Conservation (phyloP, 1,140 invertebrate species). For the Onthophagus taurus region DNA sequence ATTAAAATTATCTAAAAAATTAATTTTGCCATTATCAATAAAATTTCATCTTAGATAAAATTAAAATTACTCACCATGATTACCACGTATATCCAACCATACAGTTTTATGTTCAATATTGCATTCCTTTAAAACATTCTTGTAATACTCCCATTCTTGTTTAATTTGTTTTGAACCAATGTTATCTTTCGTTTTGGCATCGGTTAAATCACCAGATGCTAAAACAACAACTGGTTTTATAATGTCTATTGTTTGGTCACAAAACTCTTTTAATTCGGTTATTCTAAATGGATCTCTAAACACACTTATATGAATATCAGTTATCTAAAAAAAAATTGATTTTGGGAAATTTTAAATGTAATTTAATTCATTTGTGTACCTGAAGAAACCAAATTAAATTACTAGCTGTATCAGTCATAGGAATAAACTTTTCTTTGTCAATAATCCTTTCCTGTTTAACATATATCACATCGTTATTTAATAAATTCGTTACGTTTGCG, state of each 20-base stretch:
- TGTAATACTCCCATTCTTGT: slow-evolving; percentile 79
- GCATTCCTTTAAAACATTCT: slow-evolving; percentile 58
- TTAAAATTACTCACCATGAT: slow-evolving; percentile 65
- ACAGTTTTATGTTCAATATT: slow-evolving; percentile 58
- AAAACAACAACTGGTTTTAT: slow-evolving; percentile 75
- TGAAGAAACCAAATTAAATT: slow-evolving; percentile 70
- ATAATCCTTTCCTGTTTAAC: not conserved
- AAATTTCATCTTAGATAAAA: not conserved
- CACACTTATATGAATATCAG: slow-evolving; percentile 83
- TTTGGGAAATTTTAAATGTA: slow-evolving; percentile 10
- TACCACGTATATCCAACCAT: slow-evolving; percentile 89
- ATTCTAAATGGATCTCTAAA: slow-evolving; percentile 68
- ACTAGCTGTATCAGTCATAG: slow-evolving; percentile 43
- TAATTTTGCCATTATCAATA: too few species aligned
- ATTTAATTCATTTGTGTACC: slow-evolving; percentile 38
- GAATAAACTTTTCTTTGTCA: slow-evolving; percentile 36
- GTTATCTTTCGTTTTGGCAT: slow-evolving; percentile 71
- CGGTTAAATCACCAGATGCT: slow-evolving; percentile 81
- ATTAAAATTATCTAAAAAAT: slow-evolving; percentile 77
- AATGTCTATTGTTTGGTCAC: slow-evolving; percentile 58
- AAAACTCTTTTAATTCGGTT: slow-evolving; percentile 72
- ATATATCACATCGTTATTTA: slow-evolving; percentile 38
- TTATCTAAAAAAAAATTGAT: slow-evolving; percentile 51
- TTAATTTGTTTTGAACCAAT: slow-evolving; percentile 74
- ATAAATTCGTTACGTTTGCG: slow-evolving; percentile 45